A percentile compares a stretch with the other conserved stretches of the same genome.
Evolutionary conservation across 2,888 invertebrate species (phyloP).

Genomic region (Platycheirus albimanus): DNA sequence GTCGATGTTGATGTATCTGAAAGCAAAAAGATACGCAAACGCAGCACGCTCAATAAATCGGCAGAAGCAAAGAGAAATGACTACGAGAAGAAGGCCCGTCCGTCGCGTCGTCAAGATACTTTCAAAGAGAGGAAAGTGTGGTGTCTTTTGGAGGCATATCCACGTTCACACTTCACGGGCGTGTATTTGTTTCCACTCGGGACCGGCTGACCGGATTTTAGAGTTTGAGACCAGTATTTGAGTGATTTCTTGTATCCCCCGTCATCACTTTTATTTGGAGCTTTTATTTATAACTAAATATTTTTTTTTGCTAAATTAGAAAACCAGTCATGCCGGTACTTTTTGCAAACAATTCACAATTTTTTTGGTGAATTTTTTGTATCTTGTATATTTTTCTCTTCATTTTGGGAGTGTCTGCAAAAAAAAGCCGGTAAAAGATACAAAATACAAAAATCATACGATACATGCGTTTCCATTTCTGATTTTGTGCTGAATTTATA

Average conservation of each 20-base stretch:
- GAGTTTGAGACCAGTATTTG: conserved; percentile 26
- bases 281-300: not conserved
- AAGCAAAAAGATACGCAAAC: conserved; percentile 13
- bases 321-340: conserved; percentile 70
- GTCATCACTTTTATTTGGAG: conserved; percentile 2
- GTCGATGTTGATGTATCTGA: not conserved
- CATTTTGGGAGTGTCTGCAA: conserved; percentile 12
- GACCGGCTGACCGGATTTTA: conserved; percentile 8
- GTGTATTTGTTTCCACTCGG: not conserved
- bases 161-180: not conserved
- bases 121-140: not conserved
- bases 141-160: not conserved
- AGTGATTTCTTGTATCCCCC: conserved; percentile 13
- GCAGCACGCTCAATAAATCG: not conserved
- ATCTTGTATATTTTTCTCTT: conserved; percentile 17
- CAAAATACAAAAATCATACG: not conserved
- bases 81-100: not conserved
- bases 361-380: conserved; percentile 8
- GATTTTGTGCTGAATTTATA: not conserved
- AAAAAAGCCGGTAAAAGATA: conserved; percentile 1
- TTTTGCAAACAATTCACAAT: conserved; percentile 48
- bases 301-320: conserved; percentile 58
- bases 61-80: not conserved
- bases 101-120: not conserved
- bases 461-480: conserved; percentile 16